Percentiles rank a stretch among this genome's conserved stretches.
phyloP scores from a whole-genome alignment of 1,140 invertebrate genomes.

The Listronotus oregonensis region DNA sequence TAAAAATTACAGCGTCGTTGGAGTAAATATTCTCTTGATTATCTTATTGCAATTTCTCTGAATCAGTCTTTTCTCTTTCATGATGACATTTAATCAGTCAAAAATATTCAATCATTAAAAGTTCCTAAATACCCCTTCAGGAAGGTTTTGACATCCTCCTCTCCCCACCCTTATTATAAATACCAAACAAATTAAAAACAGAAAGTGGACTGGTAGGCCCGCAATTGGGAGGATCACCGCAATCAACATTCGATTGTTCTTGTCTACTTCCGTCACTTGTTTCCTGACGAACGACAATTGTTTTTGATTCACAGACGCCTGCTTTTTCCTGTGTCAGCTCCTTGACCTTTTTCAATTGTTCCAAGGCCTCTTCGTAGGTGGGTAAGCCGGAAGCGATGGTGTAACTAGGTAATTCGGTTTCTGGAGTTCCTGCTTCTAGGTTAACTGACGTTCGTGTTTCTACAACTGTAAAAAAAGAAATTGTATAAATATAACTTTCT shows the following conservation, averaged over 20 bases:
- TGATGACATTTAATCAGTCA: too few relatives aligned
- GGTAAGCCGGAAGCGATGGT: constrained; percentile 67
- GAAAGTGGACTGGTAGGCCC: constrained; percentile 41
- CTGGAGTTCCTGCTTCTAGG: constrained; percentile 45
- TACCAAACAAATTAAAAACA: constrained; percentile 51
- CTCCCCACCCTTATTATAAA: constrained; percentile 42
- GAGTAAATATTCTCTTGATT: too few relatives aligned
- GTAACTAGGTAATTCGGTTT: constrained; percentile 64
- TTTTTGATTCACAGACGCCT: constrained; percentile 1
- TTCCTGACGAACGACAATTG: not conserved
- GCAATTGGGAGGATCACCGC: constrained; percentile 16
- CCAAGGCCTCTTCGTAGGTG: constrained; percentile 65
- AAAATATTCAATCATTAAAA: too few relatives aligned
- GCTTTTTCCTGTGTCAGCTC: constrained; percentile 26
- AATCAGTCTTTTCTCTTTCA: too few relatives aligned
- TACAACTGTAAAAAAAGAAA: constrained; percentile 50
- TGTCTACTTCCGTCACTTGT: constrained; percentile 23
- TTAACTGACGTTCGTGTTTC: constrained; percentile 46
- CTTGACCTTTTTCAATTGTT: constrained; percentile 58
- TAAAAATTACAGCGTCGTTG: too few relatives aligned
- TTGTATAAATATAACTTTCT: constrained; percentile 4
- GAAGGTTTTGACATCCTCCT: constrained; percentile 4
- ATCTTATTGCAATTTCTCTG: too few relatives aligned
- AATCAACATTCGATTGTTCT: not conserved
- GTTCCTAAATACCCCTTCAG: not conserved